These are phyloP conservation scores for Notospermus geniculatus DNA, from an alignment of 1,140 invertebrate species.

Conservation along the genomic window DNA sequence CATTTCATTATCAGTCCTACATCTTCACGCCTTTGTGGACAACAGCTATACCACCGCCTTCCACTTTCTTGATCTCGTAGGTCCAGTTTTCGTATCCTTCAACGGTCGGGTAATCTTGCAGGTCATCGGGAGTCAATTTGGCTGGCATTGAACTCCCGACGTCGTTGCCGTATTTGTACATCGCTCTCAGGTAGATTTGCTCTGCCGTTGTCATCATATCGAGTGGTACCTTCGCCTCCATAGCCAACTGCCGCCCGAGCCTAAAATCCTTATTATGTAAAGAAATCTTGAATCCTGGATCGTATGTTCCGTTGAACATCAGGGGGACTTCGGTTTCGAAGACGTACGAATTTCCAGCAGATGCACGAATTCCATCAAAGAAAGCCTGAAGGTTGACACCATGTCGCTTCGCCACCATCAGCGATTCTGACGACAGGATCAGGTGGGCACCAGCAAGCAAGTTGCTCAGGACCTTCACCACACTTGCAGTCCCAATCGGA, in stretches of 20 bases:
- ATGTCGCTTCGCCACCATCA: constrained; percentile 8
- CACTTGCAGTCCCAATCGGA: neutral
- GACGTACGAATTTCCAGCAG: constrained; percentile 10
- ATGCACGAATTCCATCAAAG: constrained; percentile 11
- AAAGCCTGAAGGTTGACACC: constrained; percentile 10
- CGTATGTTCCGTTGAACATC: constrained; percentile 9
- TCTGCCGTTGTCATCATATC: neutral
- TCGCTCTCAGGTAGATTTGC: constrained; percentile 6
- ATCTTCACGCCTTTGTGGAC: constrained; percentile 6
- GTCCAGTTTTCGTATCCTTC: constrained; percentile 7
- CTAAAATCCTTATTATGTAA: constrained; percentile 7
- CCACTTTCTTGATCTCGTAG: constrained; percentile 7
- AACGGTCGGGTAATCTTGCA: neutral
- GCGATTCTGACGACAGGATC: neutral
- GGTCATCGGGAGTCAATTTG: neutral
- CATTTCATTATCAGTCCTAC: no score
- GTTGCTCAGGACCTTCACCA: constrained; percentile 9
- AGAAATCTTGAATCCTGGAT: constrained; percentile 8
- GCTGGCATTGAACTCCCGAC: constrained; percentile 2
- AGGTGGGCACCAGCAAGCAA: neutral
- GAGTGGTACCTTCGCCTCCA: constrained; percentile 1
- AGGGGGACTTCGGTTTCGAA: constrained; percentile 13
- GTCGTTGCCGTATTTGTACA: constrained; percentile 10
- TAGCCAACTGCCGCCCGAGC: neutral
- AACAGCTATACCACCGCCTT: constrained; percentile 9